Conservation (phyloP, 2,113 vertebrate species). For the Equus quagga region DNA sequence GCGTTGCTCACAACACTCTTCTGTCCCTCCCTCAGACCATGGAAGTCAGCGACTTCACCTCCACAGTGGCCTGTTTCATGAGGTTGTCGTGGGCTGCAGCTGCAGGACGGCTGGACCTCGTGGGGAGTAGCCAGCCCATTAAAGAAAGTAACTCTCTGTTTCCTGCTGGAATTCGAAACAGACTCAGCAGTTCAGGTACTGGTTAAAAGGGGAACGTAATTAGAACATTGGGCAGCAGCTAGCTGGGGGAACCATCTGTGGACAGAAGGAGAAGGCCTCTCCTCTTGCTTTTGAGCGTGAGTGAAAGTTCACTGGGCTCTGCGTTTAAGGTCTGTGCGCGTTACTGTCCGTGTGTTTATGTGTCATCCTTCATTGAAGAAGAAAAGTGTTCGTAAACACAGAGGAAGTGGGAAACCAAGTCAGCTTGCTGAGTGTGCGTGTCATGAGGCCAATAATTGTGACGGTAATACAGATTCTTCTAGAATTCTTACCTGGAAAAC, state of each 20-base stretch:
- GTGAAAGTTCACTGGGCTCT: background rate
- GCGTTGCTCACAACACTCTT: background rate
- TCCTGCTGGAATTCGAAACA: constrained; percentile 94
- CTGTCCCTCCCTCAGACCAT: constrained; percentile 91
- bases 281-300: constrained; percentile 4
- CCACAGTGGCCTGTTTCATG: constrained; percentile 99
- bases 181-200: constrained; percentile 98
- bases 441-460: background rate
- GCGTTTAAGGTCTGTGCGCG: background rate
- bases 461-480: background rate
- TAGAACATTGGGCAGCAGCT: background rate
- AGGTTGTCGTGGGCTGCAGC: constrained; percentile 98
- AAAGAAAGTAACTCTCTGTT: constrained; percentile 96
- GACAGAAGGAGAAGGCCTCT: background rate
- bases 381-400: background rate
- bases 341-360: background rate
- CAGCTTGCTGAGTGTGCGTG: background rate
- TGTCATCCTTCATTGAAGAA: background rate
- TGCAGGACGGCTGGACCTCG: constrained; percentile 96
- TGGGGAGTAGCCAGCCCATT: constrained; percentile 98
- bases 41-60: constrained; percentile 98
- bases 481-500: constrained; percentile 10
- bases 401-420: background rate
- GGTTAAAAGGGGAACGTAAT: background rate
- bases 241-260: background rate